Base-by-base conservation (phyloP, 2,797 vertebrate species). In the Melanotaenia boesemani region DNA sequence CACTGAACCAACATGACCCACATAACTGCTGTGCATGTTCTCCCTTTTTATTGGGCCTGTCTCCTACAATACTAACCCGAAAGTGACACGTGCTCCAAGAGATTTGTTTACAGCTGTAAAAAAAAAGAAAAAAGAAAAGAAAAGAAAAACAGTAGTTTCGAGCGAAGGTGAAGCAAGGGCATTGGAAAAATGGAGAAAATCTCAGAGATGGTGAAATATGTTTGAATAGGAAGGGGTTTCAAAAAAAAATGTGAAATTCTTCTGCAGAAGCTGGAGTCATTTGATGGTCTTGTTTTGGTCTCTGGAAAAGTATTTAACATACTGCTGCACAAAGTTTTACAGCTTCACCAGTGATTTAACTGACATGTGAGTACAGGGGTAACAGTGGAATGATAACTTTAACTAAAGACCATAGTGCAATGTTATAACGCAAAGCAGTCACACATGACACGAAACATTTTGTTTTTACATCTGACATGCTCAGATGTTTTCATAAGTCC, bases 261-360 rank as follows among this genome's bases (percentile, higher is more conserved):
- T 50, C 56, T 60, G 63, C 28, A 62, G 66, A 79, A 34, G 54
- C 76, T 61, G 61, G 72, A 83, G 74, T 81, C 34, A 70, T 77
- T 72, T 81, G 69, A 64, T 71, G 67, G 39, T 70, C 24, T 75
- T 77, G 44, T 69, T 75, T 67, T 74, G 63, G 52, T 39, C 63
- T 57, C 54, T 74, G 18, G 39, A 69, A 63, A 80, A 9, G 57
- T 63, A 54, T 70, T 62, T 67, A 20, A 77, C 63, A 81, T 32
- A 60, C 22, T 22, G 28, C 80, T 74, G 62, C 69, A 67, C 44
- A 11, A n/a, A 56, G 15, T 22, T 9, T 44, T 37, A n/a, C 34
- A 28, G 73, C 55, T 63, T 72, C 22, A 52, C 10, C 62, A 10
- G 34, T 44, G 11, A 44, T 60, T 63, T n/a, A 0, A 61, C 32